phyloP scores from a whole-genome alignment of 2,888 invertebrate genomes.

The Rosalia funebris region DNA sequence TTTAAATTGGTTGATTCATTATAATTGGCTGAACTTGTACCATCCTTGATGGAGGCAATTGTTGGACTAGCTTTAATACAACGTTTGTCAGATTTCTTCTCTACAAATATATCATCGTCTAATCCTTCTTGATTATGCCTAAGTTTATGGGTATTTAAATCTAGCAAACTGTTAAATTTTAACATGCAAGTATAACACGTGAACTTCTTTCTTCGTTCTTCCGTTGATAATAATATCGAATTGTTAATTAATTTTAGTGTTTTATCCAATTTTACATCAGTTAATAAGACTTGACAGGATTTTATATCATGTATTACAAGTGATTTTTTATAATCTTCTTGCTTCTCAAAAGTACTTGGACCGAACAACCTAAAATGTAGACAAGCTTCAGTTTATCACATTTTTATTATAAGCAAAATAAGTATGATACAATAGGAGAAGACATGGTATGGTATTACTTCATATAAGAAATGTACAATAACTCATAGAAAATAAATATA shows the following conservation, averaged over 20 bases:
- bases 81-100: background rate
- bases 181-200: constrained; percentile 28
- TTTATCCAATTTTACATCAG: constrained; percentile 12
- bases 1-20: no score
- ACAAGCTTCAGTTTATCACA: background rate
- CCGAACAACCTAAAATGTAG: background rate
- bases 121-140: constrained; percentile 10
- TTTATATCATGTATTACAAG: background rate
- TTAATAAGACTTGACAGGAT: background rate
- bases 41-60: no score
- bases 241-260: background rate
- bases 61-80: no score
- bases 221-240: background rate
- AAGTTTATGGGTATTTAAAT: constrained; percentile 20
- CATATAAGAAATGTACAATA: no score
- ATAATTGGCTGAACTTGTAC: no score
- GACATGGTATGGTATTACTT: no score
- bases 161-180: constrained; percentile 18
- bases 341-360: background rate
- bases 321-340: background rate
- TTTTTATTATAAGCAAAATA: no score
- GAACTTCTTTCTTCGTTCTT: constrained; percentile 15
- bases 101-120: constrained; percentile 12
- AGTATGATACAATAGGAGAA: no score
- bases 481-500: no score